Conservation (phyloP, 2,797 vertebrate species). For the Ptychobarbus kaznakovi region DNA sequence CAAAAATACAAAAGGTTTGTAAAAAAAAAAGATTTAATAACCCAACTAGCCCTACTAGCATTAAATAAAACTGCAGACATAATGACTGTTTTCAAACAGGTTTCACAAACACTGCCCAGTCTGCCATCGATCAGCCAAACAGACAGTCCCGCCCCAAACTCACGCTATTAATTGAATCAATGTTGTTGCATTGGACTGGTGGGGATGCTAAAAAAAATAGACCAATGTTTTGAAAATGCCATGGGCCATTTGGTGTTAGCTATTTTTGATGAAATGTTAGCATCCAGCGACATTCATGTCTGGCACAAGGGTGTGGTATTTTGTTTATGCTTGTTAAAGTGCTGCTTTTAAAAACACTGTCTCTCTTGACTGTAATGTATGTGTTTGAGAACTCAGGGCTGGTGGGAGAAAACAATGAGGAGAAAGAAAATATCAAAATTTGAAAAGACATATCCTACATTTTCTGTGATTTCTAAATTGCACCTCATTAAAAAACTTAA, state of each 20-base stretch:
- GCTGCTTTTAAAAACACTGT: not conserved
- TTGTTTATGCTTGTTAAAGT: conserved; percentile 1
- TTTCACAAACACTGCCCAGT: not conserved
- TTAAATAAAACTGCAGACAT: not conserved
- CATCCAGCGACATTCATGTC: not conserved
- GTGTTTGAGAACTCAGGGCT: not conserved
- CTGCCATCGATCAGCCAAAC: not conserved
- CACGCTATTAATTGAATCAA: not conserved
- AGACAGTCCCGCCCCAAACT: not conserved
- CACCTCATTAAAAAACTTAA: not conserved
- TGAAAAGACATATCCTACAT: not conserved
- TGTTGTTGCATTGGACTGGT: not conserved
- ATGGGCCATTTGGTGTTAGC: not conserved
- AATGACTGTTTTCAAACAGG: not conserved
- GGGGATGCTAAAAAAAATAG: not conserved
- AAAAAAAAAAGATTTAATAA: not conserved
- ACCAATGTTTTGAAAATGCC: not conserved
- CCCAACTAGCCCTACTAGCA: not conserved
- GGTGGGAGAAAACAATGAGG: not conserved
- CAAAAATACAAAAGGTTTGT: conserved; percentile 3
- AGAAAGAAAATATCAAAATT: not conserved
- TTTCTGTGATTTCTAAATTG: not conserved
- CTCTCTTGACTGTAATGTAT: not conserved
- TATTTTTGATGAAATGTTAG: conserved; percentile 5
- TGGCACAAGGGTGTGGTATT: conserved; percentile 13